phyloP scores from a whole-genome alignment of 1,140 invertebrate genomes.

The Danaus melanippus region DNA sequence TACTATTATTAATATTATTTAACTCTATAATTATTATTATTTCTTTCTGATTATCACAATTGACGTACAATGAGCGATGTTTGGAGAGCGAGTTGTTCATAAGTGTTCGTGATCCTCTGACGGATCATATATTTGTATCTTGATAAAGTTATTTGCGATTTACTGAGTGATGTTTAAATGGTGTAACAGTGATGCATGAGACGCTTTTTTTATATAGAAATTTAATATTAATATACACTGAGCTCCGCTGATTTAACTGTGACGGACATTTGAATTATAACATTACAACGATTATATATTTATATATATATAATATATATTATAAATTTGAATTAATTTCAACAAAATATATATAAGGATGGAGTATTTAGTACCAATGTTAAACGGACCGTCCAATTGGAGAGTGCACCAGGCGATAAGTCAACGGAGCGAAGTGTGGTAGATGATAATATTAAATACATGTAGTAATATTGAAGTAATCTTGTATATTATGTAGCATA shows the following conservation, averaged over 20 bases:
- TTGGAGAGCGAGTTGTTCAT: too few species aligned
- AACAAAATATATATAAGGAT: conserved; percentile 21
- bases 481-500: conserved; percentile 58
- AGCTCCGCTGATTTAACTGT: conserved; percentile 18
- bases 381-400: conserved; percentile 45
- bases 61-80: too few species aligned
- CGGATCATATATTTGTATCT: conserved; percentile 24
- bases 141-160: conserved; percentile 16
- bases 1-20: too few species aligned
- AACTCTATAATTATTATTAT: too few species aligned
- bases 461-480: conserved; percentile 56
- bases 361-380: too few species aligned
- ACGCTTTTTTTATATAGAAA: conserved; percentile 49
- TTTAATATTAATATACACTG: conserved; percentile 32
- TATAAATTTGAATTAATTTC: background rate
- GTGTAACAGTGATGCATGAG: conserved; percentile 43
- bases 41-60: too few species aligned
- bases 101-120: too few species aligned
- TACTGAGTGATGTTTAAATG: conserved; percentile 27
- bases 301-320: background rate
- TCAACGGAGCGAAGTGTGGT: conserved; percentile 37
- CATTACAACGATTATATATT: background rate
- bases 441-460: conserved; percentile 49
- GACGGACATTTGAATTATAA: background rate
- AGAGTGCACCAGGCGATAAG: conserved; percentile 20